Base-by-base conservation (phyloP, 2,797 vertebrate genomes). In the Phalanger gymnotis region DNA sequence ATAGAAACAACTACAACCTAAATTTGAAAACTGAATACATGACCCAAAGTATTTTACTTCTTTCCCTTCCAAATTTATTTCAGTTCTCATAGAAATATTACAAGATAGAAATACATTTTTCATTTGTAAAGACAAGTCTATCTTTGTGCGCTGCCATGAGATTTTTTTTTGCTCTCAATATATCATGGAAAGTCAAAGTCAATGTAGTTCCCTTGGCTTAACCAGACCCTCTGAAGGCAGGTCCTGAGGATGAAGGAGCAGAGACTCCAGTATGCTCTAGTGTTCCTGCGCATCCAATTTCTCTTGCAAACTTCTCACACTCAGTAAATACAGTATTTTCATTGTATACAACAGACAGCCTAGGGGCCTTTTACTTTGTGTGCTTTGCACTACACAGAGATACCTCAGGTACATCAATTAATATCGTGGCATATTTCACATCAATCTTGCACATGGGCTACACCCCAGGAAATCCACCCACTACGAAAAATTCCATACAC, bases 151-250 rank as follows among this genome's bases (percentile, higher is more conserved):
- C 95, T 90, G 98, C 93, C 93, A 3, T 93, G 87, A 1, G 47
- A 93, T 53, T 94, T 95, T 90, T 97, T 92, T 96, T 92, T 96
- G 91, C 28, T 90, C 97, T 93, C 73, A 96, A 56, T 98, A 97
- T 55, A 94, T 96, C 98, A 97, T 10, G 97, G 91, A 97, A 96
- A 98, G 96, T 98, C 92, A 96, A 97, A 98, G 96, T 95, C 93
- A 94, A 53, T 96, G 91, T 91, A 96, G 98, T 94, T 31, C 25
- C 93, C 95, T 92, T 96, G 90, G 95, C 96, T 97, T 94, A 97
- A 97, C n/a, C n/a, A 97, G 95, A 97, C 66, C 95, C 91, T 92
- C 73, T 94, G 91, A 97, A 97, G 98, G 93, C 90, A 97, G 13
- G 61, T 97, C 51, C 25, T 28, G 89, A 97, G 95, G 93, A 95